phyloP scores from a whole-genome alignment of 2,797 vertebrate genomes.

The Crenichthys baileyi region DNA sequence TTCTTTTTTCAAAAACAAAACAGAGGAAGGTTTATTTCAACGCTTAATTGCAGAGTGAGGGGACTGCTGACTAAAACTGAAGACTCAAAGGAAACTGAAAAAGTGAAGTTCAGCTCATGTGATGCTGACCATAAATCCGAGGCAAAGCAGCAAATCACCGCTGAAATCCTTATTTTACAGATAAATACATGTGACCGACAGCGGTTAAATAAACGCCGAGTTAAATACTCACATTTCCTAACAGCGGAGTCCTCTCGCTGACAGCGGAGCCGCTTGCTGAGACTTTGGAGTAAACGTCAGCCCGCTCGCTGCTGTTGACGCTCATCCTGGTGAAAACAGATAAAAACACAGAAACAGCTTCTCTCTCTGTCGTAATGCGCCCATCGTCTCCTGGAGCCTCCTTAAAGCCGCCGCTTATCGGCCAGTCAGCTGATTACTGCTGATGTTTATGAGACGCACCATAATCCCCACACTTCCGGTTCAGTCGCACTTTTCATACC shows the following conservation, averaged over 20 bases:
- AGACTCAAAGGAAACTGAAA: slow-evolving; percentile 15
- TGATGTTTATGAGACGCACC: slow-evolving; percentile 26
- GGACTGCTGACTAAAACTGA: slow-evolving; percentile 42
- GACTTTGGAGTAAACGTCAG: background rate
- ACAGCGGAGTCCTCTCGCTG: slow-evolving; percentile 61
- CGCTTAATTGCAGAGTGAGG: background rate
- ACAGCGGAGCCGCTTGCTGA: background rate
- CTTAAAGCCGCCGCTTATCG: slow-evolving; percentile 21
- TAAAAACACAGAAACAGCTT: background rate
- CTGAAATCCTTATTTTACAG: background rate
- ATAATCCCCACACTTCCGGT: slow-evolving; percentile 28
- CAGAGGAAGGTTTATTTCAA: background rate
- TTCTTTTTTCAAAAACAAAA: background rate
- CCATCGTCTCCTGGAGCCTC: slow-evolving; percentile 13
- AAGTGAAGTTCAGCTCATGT: slow-evolving; percentile 21
- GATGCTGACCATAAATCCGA: slow-evolving; percentile 12
- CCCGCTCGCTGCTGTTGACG: slow-evolving; percentile 13
- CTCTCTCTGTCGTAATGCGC: background rate
- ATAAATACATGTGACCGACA: background rate
- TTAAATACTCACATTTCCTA: slow-evolving; percentile 71
- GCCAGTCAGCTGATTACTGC: slow-evolving; percentile 22
- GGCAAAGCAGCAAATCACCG: background rate
- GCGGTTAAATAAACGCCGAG: background rate
- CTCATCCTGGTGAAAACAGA: slow-evolving; percentile 51
- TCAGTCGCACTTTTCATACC: slow-evolving; percentile 47